A percentile compares a stretch with the other conserved stretches of the same genome.
Evolutionary conservation across 2,113 vertebrate genomes (phyloP).

Genomic region (Halcyon malimbica): DNA sequence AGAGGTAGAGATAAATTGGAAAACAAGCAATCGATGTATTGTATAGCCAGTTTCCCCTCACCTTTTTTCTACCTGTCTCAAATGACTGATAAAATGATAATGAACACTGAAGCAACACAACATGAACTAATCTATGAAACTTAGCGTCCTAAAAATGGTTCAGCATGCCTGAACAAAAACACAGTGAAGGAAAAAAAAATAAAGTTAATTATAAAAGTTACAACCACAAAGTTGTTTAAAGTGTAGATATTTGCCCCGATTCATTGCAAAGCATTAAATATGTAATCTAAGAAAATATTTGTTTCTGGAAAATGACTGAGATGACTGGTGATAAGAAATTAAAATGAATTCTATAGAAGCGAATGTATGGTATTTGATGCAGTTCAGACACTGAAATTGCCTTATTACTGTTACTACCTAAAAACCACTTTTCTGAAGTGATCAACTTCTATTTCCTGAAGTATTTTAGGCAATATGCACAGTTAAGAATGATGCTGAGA

Average conservation of each 20-base stretch:
- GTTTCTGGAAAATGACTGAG: conserved; percentile 45
- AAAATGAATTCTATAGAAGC: conserved; percentile 53
- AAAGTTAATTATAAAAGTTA: conserved; percentile 51
- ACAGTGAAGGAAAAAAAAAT: neutral
- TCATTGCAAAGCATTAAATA: conserved; percentile 62
- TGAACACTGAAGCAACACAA: conserved; percentile 44
- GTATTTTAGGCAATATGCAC: conserved; percentile 7
- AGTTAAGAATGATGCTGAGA: conserved; percentile 40
- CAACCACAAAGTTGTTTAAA: conserved; percentile 52
- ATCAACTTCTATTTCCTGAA: conserved; percentile 61
- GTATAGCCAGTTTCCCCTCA: neutral
- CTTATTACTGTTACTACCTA: conserved; percentile 48
- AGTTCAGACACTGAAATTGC: conserved; percentile 52
- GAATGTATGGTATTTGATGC: conserved; percentile 3
- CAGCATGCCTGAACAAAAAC: conserved; percentile 49
- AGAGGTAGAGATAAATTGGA: conserved; percentile 24
- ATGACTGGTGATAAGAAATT: conserved; percentile 62
- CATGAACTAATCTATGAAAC: conserved; percentile 30
- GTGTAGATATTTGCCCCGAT: neutral
- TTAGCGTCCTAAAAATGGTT: conserved; percentile 50
- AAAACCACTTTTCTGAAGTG: conserved; percentile 33
- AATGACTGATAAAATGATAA: conserved; percentile 52
- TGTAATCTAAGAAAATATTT: conserved; percentile 34
- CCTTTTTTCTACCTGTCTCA: neutral
- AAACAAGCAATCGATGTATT: neutral